Percentiles rank a stretch among this genome's conserved stretches.
Conservation (phyloP, 2,113 vertebrate genomes). For the Paramisgurnus dabryanus region DNA sequence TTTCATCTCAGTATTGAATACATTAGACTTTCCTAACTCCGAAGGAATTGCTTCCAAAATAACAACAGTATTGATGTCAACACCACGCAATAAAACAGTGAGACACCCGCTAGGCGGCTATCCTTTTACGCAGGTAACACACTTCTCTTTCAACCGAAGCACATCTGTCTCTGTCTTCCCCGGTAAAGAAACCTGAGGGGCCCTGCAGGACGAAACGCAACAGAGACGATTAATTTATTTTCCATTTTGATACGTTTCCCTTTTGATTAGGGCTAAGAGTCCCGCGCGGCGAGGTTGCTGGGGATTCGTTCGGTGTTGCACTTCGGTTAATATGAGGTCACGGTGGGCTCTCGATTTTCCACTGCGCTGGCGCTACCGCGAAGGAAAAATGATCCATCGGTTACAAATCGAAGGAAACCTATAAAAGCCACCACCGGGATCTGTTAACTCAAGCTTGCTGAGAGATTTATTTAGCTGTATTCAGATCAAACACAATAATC, state of each 20-base stretch:
- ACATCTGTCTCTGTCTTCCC: constrained; percentile 47
- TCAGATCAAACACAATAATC: constrained; percentile 51
- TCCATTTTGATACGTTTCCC: constrained; percentile 47
- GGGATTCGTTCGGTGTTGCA: constrained; percentile 30
- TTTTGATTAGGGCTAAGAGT: constrained; percentile 31
- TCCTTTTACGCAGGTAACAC: constrained; percentile 47
- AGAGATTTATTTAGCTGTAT: constrained; percentile 58
- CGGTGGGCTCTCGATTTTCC: constrained; percentile 40
- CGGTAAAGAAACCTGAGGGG: constrained; percentile 37
- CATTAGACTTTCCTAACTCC: constrained; percentile 22
- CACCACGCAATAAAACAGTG: constrained; percentile 13
- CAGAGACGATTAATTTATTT: constrained; percentile 44
- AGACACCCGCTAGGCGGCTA: constrained; percentile 42
- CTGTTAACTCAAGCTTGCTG: constrained; percentile 50
- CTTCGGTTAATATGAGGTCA: constrained; percentile 46
- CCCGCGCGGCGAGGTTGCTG: constrained; percentile 16
- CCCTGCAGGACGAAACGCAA: constrained; percentile 33
- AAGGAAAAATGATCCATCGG: constrained; percentile 37
- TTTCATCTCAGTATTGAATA: constrained; percentile 17
- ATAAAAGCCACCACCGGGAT: constrained; percentile 47
- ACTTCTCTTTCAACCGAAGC: constrained; percentile 31
- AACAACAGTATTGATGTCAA: constrained; percentile 48
- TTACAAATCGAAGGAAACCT: constrained; percentile 48
- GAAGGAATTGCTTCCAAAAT: constrained; percentile 43
- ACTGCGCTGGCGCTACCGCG: constrained; percentile 34